Conservation (phyloP, 2,113 vertebrate genomes). For the Condylura cristata region DNA sequence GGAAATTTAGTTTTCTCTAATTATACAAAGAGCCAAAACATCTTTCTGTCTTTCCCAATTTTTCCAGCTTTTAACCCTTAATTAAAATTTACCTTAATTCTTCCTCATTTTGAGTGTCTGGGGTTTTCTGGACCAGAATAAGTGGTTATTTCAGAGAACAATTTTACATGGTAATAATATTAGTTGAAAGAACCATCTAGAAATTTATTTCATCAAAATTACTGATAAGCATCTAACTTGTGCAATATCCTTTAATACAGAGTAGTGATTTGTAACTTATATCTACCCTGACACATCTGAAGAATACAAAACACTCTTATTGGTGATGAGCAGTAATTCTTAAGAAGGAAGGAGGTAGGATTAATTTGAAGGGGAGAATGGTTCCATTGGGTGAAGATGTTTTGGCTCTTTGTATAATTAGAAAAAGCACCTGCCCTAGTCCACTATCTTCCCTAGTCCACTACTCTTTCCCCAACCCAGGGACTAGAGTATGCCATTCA, state of each 20-base stretch:
- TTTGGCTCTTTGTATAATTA: neutral
- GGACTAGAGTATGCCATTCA: neutral
- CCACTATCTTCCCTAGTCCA: neutral
- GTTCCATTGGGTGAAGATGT: neutral
- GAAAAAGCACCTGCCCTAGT: neutral
- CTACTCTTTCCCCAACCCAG: neutral
- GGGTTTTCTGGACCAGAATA: neutral
- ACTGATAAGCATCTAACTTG: neutral
- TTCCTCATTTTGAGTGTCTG: slow-evolving; percentile 4
- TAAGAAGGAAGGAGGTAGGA: neutral
- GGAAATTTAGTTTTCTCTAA: slow-evolving; percentile 1
- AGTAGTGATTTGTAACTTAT: neutral
- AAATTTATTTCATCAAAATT: slow-evolving; percentile 31
- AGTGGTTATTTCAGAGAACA: slow-evolving; percentile 19
- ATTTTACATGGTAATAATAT: neutral
- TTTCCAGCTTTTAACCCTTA: neutral
- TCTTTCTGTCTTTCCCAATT: neutral
- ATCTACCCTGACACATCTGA: neutral
- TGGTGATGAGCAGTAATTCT: neutral
- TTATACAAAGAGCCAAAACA: too few species aligned
- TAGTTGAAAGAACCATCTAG: neutral
- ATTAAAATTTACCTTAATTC: slow-evolving; percentile 33
- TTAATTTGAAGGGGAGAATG: neutral
- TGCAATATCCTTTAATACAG: slow-evolving; percentile 11
- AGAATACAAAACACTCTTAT: slow-evolving; percentile 6